A percentile compares a stretch with the other conserved stretches of the same genome.
phyloP scores from a whole-genome alignment of 1,140 invertebrate species.

The Lasaia peninsularis region DNA sequence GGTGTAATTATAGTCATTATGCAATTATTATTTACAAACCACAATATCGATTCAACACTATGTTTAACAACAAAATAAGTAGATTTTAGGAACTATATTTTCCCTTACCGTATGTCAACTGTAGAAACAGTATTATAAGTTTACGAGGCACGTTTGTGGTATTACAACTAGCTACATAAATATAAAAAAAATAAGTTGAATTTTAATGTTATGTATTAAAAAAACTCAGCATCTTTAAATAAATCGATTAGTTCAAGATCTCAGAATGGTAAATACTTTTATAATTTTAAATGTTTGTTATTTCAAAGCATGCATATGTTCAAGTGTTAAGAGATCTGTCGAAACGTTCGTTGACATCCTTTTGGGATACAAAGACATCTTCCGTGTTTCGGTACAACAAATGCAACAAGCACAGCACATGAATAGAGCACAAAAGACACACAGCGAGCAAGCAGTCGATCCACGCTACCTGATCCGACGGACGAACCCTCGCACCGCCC shows the following conservation, averaged over 20 bases:
- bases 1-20: too few relatives aligned
- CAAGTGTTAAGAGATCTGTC: constrained; percentile 36
- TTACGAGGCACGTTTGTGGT: too few relatives aligned
- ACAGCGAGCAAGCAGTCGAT: constrained; percentile 76
- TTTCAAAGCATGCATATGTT: neutral
- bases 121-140: too few relatives aligned
- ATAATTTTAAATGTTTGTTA: too few relatives aligned
- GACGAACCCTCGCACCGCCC: constrained; percentile 62
- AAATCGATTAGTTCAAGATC: neutral
- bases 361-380: constrained; percentile 38
- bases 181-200: too few relatives aligned
- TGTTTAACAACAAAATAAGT: too few relatives aligned
- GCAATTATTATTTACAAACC: too few relatives aligned
- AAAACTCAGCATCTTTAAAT: neutral
- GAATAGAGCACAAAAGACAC: constrained; percentile 74
- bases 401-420: constrained; percentile 75
- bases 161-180: too few relatives aligned
- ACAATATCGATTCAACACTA: too few relatives aligned
- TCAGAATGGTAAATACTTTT: too few relatives aligned
- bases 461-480: constrained; percentile 76
- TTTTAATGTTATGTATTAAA: neutral
- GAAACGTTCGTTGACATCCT: constrained; percentile 51
- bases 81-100: too few relatives aligned
- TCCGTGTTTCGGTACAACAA: constrained; percentile 56
- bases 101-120: too few relatives aligned